These are phyloP conservation scores for Rutilus rutilus DNA, from an alignment of 2,113 vertebrate genomes.

Conservation along the genomic window DNA sequence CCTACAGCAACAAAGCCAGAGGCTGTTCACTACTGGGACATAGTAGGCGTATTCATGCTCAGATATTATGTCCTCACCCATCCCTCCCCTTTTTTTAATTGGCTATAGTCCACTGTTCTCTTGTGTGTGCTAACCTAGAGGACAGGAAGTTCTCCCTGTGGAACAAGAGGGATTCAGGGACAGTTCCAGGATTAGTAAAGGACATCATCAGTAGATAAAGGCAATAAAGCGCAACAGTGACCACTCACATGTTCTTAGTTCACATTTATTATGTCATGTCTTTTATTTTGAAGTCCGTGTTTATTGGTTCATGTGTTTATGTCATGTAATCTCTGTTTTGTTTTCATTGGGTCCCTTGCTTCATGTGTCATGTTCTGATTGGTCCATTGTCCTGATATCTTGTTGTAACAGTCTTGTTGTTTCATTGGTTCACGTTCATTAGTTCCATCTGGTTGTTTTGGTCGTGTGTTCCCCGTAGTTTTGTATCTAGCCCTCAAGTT, in stretches of 20 bases:
- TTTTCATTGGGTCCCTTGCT: no score
- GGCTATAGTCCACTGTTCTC: neutral
- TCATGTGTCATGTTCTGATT: no score
- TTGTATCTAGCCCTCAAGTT: neutral
- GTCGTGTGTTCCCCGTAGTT: no score
- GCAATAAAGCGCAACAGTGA: neutral
- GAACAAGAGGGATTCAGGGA: neutral
- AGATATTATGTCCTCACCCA: constrained; percentile 32
- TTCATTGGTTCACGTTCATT: no score
- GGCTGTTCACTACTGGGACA: constrained; percentile 19
- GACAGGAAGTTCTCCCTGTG: neutral
- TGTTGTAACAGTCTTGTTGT: no score
- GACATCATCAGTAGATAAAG: neutral
- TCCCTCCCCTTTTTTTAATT: constrained; percentile 36
- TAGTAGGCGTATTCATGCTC: constrained; percentile 30
- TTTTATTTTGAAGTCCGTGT: no score
- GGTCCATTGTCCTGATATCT: no score
- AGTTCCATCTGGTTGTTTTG: no score
- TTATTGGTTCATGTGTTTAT: no score
- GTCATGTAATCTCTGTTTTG: no score
- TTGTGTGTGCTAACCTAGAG: neutral
- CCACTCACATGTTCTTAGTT: neutral
- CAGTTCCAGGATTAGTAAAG: neutral
- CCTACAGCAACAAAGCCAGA: constrained; percentile 33
- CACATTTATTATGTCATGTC: no score